Evolutionary conservation across 2,797 vertebrate species (phyloP), one percentile per base, ranked within the genome.

Genomic region (Anabacerthia variegaticeps): DNA sequence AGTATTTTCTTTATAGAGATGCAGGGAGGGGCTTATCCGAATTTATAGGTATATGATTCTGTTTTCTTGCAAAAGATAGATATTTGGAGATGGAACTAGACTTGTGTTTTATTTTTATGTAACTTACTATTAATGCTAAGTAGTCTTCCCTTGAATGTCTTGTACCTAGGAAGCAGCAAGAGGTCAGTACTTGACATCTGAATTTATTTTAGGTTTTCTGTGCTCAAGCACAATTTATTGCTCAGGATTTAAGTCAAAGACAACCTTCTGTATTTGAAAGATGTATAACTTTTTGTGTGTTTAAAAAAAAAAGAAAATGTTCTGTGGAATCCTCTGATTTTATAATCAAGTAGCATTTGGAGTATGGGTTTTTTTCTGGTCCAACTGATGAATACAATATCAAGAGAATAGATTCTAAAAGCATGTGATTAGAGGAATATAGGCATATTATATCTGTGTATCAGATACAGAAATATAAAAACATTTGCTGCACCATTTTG

Each of bases 301-400:
- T 61, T n/a, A n/a, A n/a, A 26, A 44, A 55, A 62, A 62, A 20
- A 74, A 74, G 34, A 6, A 67, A 27, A 69, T 30, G 6, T 75
- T 92, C 59, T 81, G 18, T 81, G 36, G 6, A 86, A 56, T 52
- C 44, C 34, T 88, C 74, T 94, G 30, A 39, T 92, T 92, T 94
- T 94, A 49, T 87, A 93, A 91, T 41, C 90, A 90, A 30, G 14
- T 51, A 75, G 5, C 30, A 84, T 93, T 97, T 92, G 59, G 59
- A 89, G 81, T 95, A 87, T 81, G n/a, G 15, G 6, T 28, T 34
- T 11, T 19, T 66, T 74, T 86, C 14, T 78, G 28, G 34, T 80
- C 32, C 39, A 91, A 41, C 14, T 23, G 71, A 72, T 92, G 44
- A 22, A 22, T 46, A 93, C 63, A 84, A 94, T 91, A 58, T 85